Percentiles rank a stretch among this genome's conserved stretches.
These are phyloP conservation scores for Halotydeus destructor DNA, from an alignment of 1,140 invertebrate species.

Conservation along the genomic window DNA sequence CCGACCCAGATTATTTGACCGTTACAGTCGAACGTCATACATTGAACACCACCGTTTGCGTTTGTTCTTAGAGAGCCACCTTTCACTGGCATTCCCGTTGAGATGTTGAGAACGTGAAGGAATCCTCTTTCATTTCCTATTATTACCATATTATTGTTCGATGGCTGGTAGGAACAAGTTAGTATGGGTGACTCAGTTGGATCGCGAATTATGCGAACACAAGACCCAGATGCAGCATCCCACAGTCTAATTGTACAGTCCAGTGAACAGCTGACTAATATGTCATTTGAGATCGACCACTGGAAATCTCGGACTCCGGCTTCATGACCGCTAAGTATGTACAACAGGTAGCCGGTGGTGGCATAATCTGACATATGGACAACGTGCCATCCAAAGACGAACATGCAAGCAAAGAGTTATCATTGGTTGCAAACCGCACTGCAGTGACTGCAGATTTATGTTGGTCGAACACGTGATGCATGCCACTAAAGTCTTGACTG, in stretches of 20 bases:
- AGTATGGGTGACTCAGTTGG: slow-evolving; percentile 39
- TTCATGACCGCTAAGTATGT: slow-evolving; percentile 47
- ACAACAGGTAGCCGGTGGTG: slow-evolving; percentile 40
- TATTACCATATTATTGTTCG: slow-evolving; percentile 69
- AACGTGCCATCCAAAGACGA: slow-evolving; percentile 54
- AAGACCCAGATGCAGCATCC: slow-evolving; percentile 35
- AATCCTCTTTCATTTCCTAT: slow-evolving; percentile 52
- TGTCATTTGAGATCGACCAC: slow-evolving; percentile 67
- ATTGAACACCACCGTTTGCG: slow-evolving; percentile 1
- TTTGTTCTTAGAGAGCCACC: slow-evolving; percentile 16
- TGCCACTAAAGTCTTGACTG: slow-evolving; percentile 24
- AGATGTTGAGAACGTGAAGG: slow-evolving; percentile 59
- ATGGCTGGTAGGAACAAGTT: slow-evolving; percentile 56
- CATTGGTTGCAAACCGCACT: slow-evolving; percentile 71
- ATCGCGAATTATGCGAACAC: slow-evolving; percentile 42
- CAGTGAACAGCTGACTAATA: slow-evolving; percentile 50
- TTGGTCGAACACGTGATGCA: slow-evolving; percentile 34
- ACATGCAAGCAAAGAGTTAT: slow-evolving; percentile 52
- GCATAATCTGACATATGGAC: slow-evolving; percentile 55
- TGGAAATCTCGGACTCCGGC: slow-evolving; percentile 52
- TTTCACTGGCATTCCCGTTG: slow-evolving; percentile 51
- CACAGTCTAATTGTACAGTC: slow-evolving; percentile 55
- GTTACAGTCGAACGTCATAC: slow-evolving; percentile 22
- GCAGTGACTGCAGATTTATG: slow-evolving; percentile 53
- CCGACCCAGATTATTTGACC: slow-evolving; percentile 26